phyloP scores from a whole-genome alignment of 1,140 invertebrate genomes.

The Saccostrea glomerata region DNA sequence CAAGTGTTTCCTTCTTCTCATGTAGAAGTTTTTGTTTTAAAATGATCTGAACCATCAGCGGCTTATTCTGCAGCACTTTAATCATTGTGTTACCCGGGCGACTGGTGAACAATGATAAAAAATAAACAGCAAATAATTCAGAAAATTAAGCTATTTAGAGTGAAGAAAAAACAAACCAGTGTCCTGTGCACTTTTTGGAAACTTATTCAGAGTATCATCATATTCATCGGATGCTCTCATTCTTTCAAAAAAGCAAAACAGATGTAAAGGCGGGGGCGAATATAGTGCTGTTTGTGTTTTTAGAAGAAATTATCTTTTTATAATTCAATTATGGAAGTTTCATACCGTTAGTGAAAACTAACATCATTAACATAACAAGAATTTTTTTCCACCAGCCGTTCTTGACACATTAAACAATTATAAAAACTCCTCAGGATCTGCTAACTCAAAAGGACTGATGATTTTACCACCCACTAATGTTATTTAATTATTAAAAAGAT shows the following conservation, averaged over 20 bases:
- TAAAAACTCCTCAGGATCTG: neutral
- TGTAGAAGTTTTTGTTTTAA: no score
- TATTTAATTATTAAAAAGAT: neutral
- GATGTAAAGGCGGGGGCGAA: neutral
- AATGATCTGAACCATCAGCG: no score
- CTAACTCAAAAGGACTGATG: neutral
- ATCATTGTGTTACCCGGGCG: no score
- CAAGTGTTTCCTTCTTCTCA: no score
- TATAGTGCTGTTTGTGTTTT: neutral
- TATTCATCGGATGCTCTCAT: no score
- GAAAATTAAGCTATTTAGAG: no score
- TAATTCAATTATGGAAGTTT: neutral
- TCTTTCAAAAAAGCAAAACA: neutral
- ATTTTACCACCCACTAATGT: neutral
- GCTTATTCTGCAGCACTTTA: no score
- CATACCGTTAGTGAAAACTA: constrained; percentile 5
- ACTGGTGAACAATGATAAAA: no score
- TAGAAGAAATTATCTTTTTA: neutral
- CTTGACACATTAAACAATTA: neutral
- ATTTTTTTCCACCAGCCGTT: neutral
- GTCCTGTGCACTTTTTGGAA: no score
- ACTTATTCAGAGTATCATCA: no score
- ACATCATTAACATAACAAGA: neutral
- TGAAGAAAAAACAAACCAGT: no score
- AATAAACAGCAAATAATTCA: no score